Evolutionary conservation across 2,113 vertebrate genomes (phyloP).

Genomic region (Chauna torquata): DNA sequence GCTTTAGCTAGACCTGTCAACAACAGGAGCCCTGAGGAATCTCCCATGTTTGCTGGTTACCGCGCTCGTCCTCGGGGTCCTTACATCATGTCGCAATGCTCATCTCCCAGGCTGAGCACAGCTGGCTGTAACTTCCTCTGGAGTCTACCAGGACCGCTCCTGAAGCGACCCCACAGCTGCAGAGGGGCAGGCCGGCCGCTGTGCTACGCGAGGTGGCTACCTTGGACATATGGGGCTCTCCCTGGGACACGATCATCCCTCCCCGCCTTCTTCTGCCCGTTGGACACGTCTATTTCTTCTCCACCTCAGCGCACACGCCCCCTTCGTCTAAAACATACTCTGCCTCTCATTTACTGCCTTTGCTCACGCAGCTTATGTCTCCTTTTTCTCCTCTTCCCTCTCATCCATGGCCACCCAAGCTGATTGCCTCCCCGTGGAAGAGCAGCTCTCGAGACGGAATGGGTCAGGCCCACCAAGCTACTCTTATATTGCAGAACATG

Average conservation of each 20-base stretch:
- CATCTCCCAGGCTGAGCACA: neutral
- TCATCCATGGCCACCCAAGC: fast-evolving
- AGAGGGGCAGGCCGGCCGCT: neutral
- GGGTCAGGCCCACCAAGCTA: neutral
- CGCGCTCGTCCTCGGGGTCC: neutral
- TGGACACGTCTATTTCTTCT: neutral
- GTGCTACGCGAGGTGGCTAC: neutral
- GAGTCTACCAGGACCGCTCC: neutral
- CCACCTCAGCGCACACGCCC: fast-evolving
- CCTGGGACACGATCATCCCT: fast-evolving
- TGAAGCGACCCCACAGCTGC: neutral
- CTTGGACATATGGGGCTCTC: neutral
- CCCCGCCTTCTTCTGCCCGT: neutral
- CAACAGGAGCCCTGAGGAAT: slow-evolving; percentile 1
- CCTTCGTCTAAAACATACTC: neutral
- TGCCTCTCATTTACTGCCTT: neutral
- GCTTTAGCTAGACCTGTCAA: slow-evolving; percentile 23
- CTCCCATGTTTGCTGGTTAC: neutral
- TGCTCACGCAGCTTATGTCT: neutral
- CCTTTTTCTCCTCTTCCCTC: neutral
- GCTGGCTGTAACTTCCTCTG: neutral
- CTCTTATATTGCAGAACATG: neutral
- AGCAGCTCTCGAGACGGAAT: neutral
- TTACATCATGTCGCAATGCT: neutral
- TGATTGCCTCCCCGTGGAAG: fast-evolving